Conservation (phyloP, 2,888 invertebrate species). For the Opisthograptis luteolata region DNA sequence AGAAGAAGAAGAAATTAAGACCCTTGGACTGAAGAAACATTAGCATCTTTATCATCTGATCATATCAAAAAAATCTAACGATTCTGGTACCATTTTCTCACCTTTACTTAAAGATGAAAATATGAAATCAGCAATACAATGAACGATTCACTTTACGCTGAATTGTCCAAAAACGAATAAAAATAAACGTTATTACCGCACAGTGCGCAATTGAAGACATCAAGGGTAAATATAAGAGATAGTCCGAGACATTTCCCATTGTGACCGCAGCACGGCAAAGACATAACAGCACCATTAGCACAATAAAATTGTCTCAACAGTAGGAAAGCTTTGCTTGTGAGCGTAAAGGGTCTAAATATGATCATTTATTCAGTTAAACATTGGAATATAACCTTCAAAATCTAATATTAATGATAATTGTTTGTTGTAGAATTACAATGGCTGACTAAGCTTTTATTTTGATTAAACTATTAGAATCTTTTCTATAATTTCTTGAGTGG, state of each 20-base stretch:
- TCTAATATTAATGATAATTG: too few relatives aligned
- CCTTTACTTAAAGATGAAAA: background rate
- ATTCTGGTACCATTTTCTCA: background rate
- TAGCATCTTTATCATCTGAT: too few relatives aligned
- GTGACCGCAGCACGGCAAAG: background rate
- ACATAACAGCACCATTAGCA: background rate
- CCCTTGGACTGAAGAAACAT: too few relatives aligned
- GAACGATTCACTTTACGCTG: background rate
- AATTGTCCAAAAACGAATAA: background rate
- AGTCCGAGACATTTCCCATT: background rate
- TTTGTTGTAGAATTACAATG: too few relatives aligned
- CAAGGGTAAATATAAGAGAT: conserved; percentile 3
- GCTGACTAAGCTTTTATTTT: too few relatives aligned
- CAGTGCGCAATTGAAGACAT: background rate
- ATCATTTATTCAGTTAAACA: too few relatives aligned
- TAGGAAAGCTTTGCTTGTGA: background rate
- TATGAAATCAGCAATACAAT: background rate
- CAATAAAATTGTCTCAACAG: background rate
- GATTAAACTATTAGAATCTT: too few relatives aligned
- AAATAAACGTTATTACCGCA: conserved; percentile 6
- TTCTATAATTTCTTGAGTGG: too few relatives aligned
- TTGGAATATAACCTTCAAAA: too few relatives aligned
- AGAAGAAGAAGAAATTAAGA: too few relatives aligned
- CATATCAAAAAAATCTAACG: too few relatives aligned
- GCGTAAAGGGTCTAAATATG: too few relatives aligned